Evolutionary conservation across 2,888 invertebrate species (phyloP).

Genomic region (Cheilosia vernalis): DNA sequence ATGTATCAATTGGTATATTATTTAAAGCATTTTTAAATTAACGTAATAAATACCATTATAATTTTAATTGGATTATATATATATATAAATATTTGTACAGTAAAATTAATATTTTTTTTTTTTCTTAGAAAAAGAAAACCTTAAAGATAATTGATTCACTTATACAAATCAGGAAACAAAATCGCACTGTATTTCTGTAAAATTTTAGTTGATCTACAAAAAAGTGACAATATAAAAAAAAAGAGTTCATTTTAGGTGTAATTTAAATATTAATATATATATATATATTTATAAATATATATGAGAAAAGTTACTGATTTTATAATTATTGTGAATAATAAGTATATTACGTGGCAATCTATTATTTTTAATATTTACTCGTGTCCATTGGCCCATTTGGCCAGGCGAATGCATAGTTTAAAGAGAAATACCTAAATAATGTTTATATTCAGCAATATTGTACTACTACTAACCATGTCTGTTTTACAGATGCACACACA

Average conservation of each 20-base stretch:
- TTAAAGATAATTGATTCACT: constrained; percentile 33
- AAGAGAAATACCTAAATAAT: constrained; percentile 2
- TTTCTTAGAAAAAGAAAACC: constrained; percentile 26
- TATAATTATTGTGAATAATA: constrained; percentile 53
- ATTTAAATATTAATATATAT: constrained; percentile 35
- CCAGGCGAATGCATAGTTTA: constrained; percentile 3
- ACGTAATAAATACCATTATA: constrained; percentile 52
- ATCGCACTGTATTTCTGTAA: constrained; percentile 48
- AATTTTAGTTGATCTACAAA: constrained; percentile 27
- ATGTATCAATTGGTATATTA: constrained; percentile 63
- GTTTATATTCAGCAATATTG: constrained; percentile 38
- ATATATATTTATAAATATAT: constrained; percentile 19
- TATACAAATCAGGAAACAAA: constrained; percentile 22
- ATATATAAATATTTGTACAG: constrained; percentile 59
- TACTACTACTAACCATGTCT: constrained; percentile 42
- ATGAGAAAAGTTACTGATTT: constrained; percentile 64
- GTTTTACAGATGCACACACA: constrained; percentile 2
- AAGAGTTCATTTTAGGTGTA: constrained; percentile 43
- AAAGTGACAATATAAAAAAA: background rate
- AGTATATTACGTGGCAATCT: constrained; percentile 53
- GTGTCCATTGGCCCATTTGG: background rate
- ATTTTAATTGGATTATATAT: constrained; percentile 55
- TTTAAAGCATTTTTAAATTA: constrained; percentile 63
- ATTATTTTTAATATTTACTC: constrained; percentile 41
- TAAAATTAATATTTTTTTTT: constrained; percentile 32